Evolutionary conservation across 2,113 vertebrate genomes (phyloP).

Genomic region (Terrapene triunguis): DNA sequence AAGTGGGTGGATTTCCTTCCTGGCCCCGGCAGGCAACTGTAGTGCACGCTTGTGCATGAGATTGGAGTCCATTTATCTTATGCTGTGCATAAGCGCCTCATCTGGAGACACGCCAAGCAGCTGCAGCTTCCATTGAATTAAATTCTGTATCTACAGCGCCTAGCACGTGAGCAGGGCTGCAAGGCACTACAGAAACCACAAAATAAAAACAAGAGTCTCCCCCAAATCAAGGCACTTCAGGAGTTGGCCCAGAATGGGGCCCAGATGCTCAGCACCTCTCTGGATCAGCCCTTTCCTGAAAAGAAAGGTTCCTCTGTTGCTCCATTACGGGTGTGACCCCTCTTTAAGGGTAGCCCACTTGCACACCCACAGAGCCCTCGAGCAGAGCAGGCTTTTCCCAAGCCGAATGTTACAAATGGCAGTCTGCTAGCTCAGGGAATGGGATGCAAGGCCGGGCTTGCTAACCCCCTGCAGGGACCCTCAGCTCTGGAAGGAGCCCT

Average conservation of each 20-base stretch:
- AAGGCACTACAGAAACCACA: neutral
- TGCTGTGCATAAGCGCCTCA: neutral
- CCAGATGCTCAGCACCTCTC: neutral
- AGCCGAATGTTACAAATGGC: neutral
- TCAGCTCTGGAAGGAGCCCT: neutral
- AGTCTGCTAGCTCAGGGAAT: neutral
- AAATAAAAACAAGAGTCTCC: neutral
- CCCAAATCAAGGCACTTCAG: neutral
- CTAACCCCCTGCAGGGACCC: too few species aligned
- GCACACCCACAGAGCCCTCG: neutral
- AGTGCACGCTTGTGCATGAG: neutral
- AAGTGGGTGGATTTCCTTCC: neutral
- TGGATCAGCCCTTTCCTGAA: neutral
- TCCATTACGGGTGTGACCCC: neutral
- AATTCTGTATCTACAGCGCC: neutral
- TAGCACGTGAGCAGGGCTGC: neutral
- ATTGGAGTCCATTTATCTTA: neutral
- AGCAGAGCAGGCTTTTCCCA: neutral
- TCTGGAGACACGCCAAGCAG: neutral
- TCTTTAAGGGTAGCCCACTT: neutral
- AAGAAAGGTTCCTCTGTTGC: neutral
- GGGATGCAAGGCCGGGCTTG: too few species aligned
- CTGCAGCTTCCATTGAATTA: neutral
- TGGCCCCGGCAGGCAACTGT: neutral
- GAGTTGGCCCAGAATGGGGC: neutral